A percentile compares a stretch with the other conserved stretches of the same genome.
phyloP scores from a whole-genome alignment of 2,888 invertebrate species.

The Coleophora flavipennella region DNA sequence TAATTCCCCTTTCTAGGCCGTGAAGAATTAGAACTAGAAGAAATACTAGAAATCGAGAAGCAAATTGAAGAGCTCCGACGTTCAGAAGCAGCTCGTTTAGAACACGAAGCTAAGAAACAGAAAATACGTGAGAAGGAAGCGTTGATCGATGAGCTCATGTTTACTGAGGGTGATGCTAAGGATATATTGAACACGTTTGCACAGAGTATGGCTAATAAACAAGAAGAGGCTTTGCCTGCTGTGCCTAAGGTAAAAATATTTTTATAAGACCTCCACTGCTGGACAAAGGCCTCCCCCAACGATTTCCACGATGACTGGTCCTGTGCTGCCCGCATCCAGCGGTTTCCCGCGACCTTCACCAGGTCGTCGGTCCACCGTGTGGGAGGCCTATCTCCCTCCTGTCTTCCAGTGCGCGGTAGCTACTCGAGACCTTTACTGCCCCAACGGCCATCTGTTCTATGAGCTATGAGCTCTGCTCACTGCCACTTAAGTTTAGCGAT shows the following conservation, averaged over 20 bases:
- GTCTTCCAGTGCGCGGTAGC: no score
- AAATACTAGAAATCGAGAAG: conserved; percentile 86
- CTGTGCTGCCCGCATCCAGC: no score
- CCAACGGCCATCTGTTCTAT: no score
- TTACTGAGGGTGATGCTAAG: conserved; percentile 90
- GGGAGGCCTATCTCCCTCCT: no score
- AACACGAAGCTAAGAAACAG: conserved; percentile 82
- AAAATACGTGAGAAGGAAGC: conserved; percentile 92
- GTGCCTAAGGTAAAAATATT: conserved; percentile 41
- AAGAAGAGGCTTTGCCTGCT: conserved; percentile 67
- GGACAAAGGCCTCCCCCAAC: no score
- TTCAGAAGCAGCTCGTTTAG: conserved; percentile 77
- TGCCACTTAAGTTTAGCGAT: no score
- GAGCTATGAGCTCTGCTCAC: no score
- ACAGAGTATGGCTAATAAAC: conserved; percentile 77
- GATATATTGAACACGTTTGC: conserved; percentile 89
- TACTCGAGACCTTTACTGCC: no score
- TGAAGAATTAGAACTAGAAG: conserved; percentile 90
- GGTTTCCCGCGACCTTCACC: no score
- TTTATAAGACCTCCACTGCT: no score
- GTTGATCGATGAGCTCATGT: conserved; percentile 95
- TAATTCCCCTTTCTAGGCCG: conserved; percentile 54
- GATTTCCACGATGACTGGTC: no score
- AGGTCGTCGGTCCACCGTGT: no score
- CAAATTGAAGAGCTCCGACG: conserved; percentile 82